Base-by-base conservation (phyloP, 2,113 vertebrate genomes). In the Peromyscus maniculatus region DNA sequence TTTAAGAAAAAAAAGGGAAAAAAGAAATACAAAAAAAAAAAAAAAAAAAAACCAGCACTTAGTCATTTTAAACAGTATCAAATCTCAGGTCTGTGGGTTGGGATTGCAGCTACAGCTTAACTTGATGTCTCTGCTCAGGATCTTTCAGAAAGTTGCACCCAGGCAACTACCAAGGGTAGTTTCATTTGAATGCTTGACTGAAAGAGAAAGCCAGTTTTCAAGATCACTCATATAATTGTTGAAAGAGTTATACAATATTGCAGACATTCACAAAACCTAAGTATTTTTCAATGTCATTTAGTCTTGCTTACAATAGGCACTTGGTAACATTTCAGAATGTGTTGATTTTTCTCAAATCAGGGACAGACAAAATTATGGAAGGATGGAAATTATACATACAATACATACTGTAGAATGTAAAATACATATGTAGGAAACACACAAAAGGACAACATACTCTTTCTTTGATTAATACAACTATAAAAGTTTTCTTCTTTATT, bases 291-390 rank as follows among this genome's bases (percentile, higher is more conserved):
- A 31, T 74, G 16, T 62, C 22, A 80, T 67, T 89, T 94, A 87
- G 28, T 89, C 3, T 96, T 95, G 22, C 36, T 92, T 83, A 55
- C 66, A 79, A 80, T 8, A 96, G 31, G 57, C 33, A 93, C 31
- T 21, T n/a, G 26, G n/a, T 9, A n/a, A 78, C 43, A 59, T 26
- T 80, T 80, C 43, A 89, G 24, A 89, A 21, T 91, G 11, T 24
- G 3, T 43, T 88, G 55, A 2, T 5, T 86, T 71, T 94, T 90
- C 80, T 64, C 46, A 26, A 67, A 91, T 84, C 39, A 55, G 24
- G 2, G 3, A 16, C 28, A 95, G 36, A 52, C 31, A 77, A 75
- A 95, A 89, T 6, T 59, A 21, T 31, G 57, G 26, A 89, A 39
- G 5, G 1, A 74, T 89, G 3, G 62, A 89, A 72, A 79, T 49